Base-by-base conservation (phyloP, 2,888 invertebrate genomes). In the Dolichomitus sp. region DNA sequence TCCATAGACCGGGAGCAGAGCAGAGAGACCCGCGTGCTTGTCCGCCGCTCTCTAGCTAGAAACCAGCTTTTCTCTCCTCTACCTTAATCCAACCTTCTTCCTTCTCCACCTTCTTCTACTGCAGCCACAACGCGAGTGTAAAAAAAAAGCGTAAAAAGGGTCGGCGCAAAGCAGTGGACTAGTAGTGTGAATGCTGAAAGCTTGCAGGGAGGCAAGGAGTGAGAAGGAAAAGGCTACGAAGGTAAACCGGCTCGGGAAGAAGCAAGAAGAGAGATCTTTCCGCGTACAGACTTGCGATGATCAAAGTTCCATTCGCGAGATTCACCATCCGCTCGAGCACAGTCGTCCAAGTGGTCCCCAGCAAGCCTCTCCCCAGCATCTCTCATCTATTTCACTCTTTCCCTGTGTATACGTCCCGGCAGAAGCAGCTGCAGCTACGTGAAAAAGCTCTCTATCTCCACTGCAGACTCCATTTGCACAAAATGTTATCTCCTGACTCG, bases 1-100 rank as follows among this genome's bases (percentile, higher is more conserved):
- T 92, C 91, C 93, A 93, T 93, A 93, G 93, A 92, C 90, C 90
- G 81, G 83, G 66, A 81, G 83, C 70, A 80, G 77, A 80, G 76
- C 70, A 74, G 83, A 75, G 83, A 68, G 83, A 85, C 81, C 84
- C 72, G 85, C 75, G 66, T 77, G 85, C 85, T 87, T 85, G 83
- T 84, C 78, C 73, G 78, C 81, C 81, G 86, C 57, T 76, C 68
- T 78, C 79, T 85, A 69, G 80, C 70, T 63, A 85, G 87, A 89
- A 85, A 86, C 88, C 86, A 86, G 86, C 89, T 87, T 83, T 87
- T 82, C 88, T 80, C 83, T 80, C 84, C 83, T 85, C 84, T 79
- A 72, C 85, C 85, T 89, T 87, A 84, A 86, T 88, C 88, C 87
- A 87, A 86, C 87, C 87, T 87, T 70, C 87, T 85, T 88, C 52